Percentiles rank a stretch among this genome's conserved stretches.
Conservation (phyloP, 2,797 vertebrate genomes). For the Pseudochirops corinnae region DNA sequence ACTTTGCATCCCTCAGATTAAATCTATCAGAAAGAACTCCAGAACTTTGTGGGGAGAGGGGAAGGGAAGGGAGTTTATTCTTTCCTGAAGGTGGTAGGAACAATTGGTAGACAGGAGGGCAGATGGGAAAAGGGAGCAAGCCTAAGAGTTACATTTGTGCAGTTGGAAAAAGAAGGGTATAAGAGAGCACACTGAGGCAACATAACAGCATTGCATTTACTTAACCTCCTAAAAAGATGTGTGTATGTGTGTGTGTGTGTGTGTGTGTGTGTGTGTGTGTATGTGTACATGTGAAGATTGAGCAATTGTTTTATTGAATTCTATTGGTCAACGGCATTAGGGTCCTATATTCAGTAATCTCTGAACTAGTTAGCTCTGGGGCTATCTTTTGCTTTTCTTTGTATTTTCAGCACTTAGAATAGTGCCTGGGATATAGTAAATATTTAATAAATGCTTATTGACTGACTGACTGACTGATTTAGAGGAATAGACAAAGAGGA, state of each 20-base stretch:
- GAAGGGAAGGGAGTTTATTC: not conserved
- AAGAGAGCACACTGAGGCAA: not conserved
- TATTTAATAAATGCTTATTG: not conserved
- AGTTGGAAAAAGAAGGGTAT: not conserved
- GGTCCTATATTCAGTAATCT: constrained; percentile 7
- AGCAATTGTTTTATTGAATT: not conserved
- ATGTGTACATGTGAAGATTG: not conserved
- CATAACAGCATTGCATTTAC: not conserved
- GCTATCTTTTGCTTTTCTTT: not conserved
- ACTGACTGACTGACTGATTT: not conserved
- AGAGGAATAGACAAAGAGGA: not conserved
- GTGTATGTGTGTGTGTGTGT: no score
- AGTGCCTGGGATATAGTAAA: not conserved
- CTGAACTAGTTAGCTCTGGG: not conserved
- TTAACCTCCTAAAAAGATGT: not conserved
- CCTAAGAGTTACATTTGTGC: not conserved
- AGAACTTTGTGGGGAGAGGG: not conserved
- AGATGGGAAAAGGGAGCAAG: not conserved
- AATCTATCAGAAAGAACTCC: not conserved
- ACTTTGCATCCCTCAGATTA: not conserved
- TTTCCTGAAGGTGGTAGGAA: not conserved
- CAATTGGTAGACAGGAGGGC: not conserved
- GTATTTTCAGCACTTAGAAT: not conserved
- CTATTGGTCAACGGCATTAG: not conserved
- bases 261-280: no score